phyloP scores from a whole-genome alignment of 2,113 vertebrate species.

The Sciurus niger region DNA sequence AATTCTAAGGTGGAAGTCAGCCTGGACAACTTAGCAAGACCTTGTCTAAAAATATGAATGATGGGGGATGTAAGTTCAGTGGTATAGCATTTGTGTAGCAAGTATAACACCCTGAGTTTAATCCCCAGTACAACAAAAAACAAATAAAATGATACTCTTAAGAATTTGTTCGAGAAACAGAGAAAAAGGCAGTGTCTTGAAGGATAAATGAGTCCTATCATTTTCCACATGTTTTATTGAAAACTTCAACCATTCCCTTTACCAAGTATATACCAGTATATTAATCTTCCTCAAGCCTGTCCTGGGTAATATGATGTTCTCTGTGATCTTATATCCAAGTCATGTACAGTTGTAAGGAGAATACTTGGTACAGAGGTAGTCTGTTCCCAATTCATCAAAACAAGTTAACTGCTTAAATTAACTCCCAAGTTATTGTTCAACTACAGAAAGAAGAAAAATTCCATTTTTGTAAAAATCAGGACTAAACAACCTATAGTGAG shows the following conservation, averaged over 20 bases:
- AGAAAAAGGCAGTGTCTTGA: neutral
- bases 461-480: neutral
- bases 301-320: neutral
- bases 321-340: neutral
- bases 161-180: neutral
- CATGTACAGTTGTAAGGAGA: neutral
- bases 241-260: neutral
- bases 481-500: neutral
- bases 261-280: neutral
- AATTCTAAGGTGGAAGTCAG: too few species aligned
- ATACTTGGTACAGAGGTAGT: neutral
- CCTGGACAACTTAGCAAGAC: too few species aligned
- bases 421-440: neutral
- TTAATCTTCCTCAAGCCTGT: neutral
- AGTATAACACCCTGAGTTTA: too few species aligned
- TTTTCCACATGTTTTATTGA: neutral
- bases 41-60: too few species aligned
- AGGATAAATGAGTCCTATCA: neutral
- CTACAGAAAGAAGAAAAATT: neutral
- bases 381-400: neutral
- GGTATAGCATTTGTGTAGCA: too few species aligned
- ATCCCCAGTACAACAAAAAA: too few species aligned
- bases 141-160: neutral
- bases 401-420: conserved; percentile 3
- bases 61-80: too few species aligned